Conservation (phyloP, 1,140 invertebrate genomes). For the Hyphantria cunea region DNA sequence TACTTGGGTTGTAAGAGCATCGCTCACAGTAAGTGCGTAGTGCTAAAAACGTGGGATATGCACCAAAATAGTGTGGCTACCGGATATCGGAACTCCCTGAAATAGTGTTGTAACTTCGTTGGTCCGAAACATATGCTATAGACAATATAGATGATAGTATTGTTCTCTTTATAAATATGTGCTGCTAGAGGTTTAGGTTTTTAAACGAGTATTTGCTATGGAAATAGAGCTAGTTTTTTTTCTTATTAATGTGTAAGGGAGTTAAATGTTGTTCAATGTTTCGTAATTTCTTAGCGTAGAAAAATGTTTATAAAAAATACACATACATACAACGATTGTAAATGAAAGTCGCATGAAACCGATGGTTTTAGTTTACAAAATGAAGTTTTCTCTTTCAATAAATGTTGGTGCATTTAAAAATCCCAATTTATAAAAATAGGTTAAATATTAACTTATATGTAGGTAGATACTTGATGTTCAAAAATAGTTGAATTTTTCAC, state of each 20-base stretch:
- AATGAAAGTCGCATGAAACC: slow-evolving; percentile 23
- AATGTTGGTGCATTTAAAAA: slow-evolving; percentile 1
- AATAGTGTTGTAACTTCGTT: slow-evolving; percentile 18
- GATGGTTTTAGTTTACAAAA: slow-evolving; percentile 10
- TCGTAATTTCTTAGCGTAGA: slow-evolving; percentile 8
- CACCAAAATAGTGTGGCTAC: slow-evolving; percentile 35
- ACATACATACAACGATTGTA: slow-evolving; percentile 8
- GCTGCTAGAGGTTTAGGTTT: slow-evolving; percentile 22
- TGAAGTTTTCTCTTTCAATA: slow-evolving; percentile 18
- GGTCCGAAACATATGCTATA: slow-evolving; percentile 21
- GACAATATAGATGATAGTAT: slow-evolving; percentile 26
- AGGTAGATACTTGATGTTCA: no score
- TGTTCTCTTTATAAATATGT: slow-evolving; percentile 1
- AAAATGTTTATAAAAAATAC: slow-evolving; percentile 10
- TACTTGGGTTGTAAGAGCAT: slow-evolving; percentile 82
- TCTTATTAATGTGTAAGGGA: slow-evolving; percentile 9
- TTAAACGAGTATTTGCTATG: slow-evolving; percentile 27
- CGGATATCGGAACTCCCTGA: slow-evolving; percentile 6
- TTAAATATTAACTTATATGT: no score
- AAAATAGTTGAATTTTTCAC: no score
- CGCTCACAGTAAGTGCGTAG: slow-evolving; percentile 82
- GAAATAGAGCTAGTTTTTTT: slow-evolving; percentile 32
- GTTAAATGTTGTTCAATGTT: neutral
- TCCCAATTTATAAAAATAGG: no score
- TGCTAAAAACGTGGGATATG: slow-evolving; percentile 4